Evolutionary conservation across 2,888 invertebrate genomes (phyloP), one percentile per base, ranked within the genome.

Genomic region (Oligia fasciuncula): DNA sequence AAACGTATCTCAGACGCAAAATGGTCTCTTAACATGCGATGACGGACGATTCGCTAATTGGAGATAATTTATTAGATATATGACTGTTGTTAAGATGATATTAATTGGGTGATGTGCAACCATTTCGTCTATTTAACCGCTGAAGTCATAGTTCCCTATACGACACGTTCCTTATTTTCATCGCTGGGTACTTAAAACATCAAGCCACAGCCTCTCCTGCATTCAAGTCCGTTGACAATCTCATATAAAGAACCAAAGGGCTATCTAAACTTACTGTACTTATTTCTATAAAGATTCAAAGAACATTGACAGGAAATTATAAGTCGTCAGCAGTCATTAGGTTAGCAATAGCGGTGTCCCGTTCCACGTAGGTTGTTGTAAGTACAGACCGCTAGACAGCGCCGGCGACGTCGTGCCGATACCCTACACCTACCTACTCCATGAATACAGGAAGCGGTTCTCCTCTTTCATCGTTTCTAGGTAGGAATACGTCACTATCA

Each of bases 311-410:
- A 93, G 93, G 93, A 94, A 93, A 93, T 94, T 91, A 91, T 92
- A 91, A 91, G 91, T 92, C 87, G 91, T 91, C 91, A 91, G 89
- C 89, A 90, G 89, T 86, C 79, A 87, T 85, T 87, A 88, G 81
- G 88, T 89, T 91, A 90, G 91, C 92, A 91, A 92, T 91, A 90
- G 90, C 89, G 87, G 92, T 93, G 91, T 94, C 93, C 93, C 94
- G 94, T 95, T 95, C 93, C 93, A 91, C 88, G 89, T 89, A 89
- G 87, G 88, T 81, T 86, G 83, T 72, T 76, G 71, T 82, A 79
- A 80, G 85, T 84, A 82, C 83, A 85, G 79, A 83, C 87, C 84
- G 84, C 79, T 80, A 86, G 84, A 80, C 88, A 83, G 86, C 84
- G 72, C 84, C 87, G 81, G 82, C 81, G 80, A 76, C 82, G 77